Evolutionary conservation across 2,113 vertebrate species (phyloP), one percentile per base, ranked within the genome.

Genomic region (Buteo buteo): DNA sequence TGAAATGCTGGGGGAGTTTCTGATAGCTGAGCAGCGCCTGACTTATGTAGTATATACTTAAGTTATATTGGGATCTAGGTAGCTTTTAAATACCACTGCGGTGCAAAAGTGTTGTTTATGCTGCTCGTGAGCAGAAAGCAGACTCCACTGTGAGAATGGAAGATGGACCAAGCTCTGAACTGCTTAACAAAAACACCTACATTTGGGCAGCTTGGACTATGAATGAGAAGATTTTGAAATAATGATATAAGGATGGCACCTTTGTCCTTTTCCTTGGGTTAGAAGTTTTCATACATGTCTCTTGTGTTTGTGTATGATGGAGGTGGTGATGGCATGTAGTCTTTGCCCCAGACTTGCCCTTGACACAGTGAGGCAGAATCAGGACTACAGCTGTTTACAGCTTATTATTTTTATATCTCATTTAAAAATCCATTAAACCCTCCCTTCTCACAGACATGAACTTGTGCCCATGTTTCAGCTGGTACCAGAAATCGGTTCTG

Each of bases 301-400:
- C n/a, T 16, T 0, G 0, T 55, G 32, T 50, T 92, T 1, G 0
- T 64, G 1, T 38, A 1, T n/a, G 29, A 34, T 64, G 47, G 26
- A 47, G 29, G 20, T 59, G 28, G 34, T 32, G 42, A 58, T 55
- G 59, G 5, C 2, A 29, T 11, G 7, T 24, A 73, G 34, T 45
- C 42, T 80, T 72, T 59, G 18, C 15, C 16, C 5, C 36, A 32
- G 61, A 61, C 52, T 57, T 90, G 62, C 21, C 34, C 58, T 67
- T 82, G 73, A 26, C 22, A 12, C 24, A 50, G 50, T 25, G 85
- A 78, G 70, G 32, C 3, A 6, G 52, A 84, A 61, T 72, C 47
- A 61, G 38, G 58, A 40, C 21, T 74, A 18, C 34, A 86, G 47
- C 26, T 67, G 7, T 81, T 81, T n/a, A 34, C 17, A 31, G 28